Percentiles rank a stretch among this genome's conserved stretches.
Evolutionary conservation across 2,888 invertebrate species (phyloP).

Genomic region (Heliothis peltigera): DNA sequence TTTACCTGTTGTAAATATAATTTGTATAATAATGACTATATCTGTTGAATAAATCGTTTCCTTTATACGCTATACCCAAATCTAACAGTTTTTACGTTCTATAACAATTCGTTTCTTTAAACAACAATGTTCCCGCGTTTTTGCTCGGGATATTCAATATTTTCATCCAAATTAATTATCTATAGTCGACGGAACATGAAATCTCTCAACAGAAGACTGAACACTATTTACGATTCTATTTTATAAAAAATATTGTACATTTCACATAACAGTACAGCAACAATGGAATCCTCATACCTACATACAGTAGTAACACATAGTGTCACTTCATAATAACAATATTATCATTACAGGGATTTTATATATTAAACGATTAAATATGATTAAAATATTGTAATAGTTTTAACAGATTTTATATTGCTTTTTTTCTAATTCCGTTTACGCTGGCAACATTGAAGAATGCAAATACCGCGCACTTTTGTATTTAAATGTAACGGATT

Average conservation of each 20-base stretch:
- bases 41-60: slow-evolving; percentile 73
- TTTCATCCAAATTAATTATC: slow-evolving; percentile 63
- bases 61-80: slow-evolving; percentile 71
- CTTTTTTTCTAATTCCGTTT: slow-evolving; percentile 75
- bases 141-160: slow-evolving; percentile 51
- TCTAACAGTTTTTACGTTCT: slow-evolving; percentile 61
- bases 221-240: slow-evolving; percentile 88
- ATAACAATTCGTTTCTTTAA: slow-evolving; percentile 49
- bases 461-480: slow-evolving; percentile 60
- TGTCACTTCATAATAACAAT: slow-evolving; percentile 87
- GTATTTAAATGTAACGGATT: slow-evolving; percentile 62
- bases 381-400: slow-evolving; percentile 86
- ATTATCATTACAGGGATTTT: slow-evolving; percentile 90
- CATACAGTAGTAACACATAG: slow-evolving; percentile 69
- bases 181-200: slow-evolving; percentile 72
- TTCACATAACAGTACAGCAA: slow-evolving; percentile 78
- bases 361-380: slow-evolving; percentile 87
- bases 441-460: slow-evolving; percentile 64
- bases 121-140: slow-evolving; percentile 57
- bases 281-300: slow-evolving; percentile 64
- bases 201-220: slow-evolving; percentile 88
- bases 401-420: slow-evolving; percentile 83
- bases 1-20: slow-evolving; percentile 79
- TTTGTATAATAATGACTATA: slow-evolving; percentile 75
- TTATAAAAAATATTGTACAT: slow-evolving; percentile 87